Base-by-base conservation (phyloP, 2,888 invertebrate species). In the Microctonus aethiopoides region DNA sequence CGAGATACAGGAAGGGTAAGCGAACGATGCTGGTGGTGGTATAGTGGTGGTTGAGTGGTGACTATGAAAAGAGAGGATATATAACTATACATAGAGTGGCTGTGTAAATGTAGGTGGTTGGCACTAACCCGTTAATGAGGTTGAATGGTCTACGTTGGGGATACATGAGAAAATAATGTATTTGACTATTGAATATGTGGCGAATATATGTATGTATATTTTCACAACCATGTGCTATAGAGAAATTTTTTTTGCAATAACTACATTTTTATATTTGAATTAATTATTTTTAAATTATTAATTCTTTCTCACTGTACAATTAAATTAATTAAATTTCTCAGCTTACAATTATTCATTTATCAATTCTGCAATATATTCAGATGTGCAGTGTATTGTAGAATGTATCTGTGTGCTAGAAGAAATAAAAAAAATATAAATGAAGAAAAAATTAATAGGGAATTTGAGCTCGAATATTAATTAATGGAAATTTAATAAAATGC, bases 1-100 rank as follows among this genome's bases (percentile, higher is more conserved):
- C 71, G 71, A 72, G 74, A 74, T 74, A 75, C 74, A 67, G 72
- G 63, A 67, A n/a, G n/a, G n/a, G n/a, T n/a, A n/a, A n/a, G n/a
- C n/a, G n/a, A n/a, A n/a, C n/a, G n/a, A n/a, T n/a, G n/a, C n/a
- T n/a, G n/a, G n/a, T n/a, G n/a, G n/a, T 7, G 29, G 29, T 29
- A 60, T 67, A 67, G 67, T 7, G 68, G 62, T 29, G 24, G 20
- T 39, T 39, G 13, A 61, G 24, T 24, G n/a, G n/a, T 3, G 26
- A 11, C 41, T 32, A 29, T 11, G 41, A 60, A 13, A n/a, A 10
- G 41, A 39, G 39, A 24, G 32, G 64, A 52, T 69, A 56, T 69
- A 56, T 60, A 64, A 64, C 67, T 52, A 39, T 39, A 51, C 41
- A n/a, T 4, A 61, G 22, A 24, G 24, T n/a, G 39, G 41, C 13